A percentile compares a stretch with the other conserved stretches of the same genome.
These are phyloP conservation scores for Geopemphigus sp. DNA, from an alignment of 1,140 invertebrate species.

Conservation along the genomic window DNA sequence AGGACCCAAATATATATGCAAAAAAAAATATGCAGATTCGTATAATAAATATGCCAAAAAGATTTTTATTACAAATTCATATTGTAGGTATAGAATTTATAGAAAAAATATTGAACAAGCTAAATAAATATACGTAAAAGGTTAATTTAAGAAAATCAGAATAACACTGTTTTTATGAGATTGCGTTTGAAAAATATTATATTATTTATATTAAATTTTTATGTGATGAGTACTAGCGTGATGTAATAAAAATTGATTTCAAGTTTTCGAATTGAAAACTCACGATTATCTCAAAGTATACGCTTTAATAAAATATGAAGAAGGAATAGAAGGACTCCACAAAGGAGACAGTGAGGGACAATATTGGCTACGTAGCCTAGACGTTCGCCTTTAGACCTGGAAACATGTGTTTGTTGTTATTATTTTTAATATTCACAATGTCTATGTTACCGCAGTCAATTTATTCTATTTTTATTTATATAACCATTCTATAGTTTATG, in stretches of 20 bases:
- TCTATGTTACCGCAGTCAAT: too few relatives aligned
- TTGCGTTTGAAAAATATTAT: neutral
- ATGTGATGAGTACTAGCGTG: neutral
- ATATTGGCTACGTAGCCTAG: too few relatives aligned
- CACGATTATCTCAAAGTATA: slow-evolving; percentile 24
- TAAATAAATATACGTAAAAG: neutral
- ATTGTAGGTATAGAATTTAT: too few relatives aligned
- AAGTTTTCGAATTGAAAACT: slow-evolving; percentile 14
- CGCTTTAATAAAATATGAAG: too few relatives aligned
- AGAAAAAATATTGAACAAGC: too few relatives aligned
- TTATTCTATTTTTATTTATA: too few relatives aligned
- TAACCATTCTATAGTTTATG: too few relatives aligned
- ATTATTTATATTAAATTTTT: slow-evolving; percentile 1
- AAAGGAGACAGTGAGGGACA: too few relatives aligned
- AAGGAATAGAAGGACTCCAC: too few relatives aligned
- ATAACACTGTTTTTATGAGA: neutral
- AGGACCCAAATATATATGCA: neutral
- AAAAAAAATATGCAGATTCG: neutral
- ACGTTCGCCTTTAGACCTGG: too few relatives aligned
- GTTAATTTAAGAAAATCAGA: neutral
- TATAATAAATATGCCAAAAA: neutral
- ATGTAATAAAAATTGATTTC: neutral
- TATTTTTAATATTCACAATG: too few relatives aligned
- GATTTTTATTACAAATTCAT: neutral
- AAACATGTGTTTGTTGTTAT: too few relatives aligned